A percentile compares a stretch with the other conserved stretches of the same genome.
phyloP scores from a whole-genome alignment of 2,888 invertebrate species.

The Drosophila atripex region DNA sequence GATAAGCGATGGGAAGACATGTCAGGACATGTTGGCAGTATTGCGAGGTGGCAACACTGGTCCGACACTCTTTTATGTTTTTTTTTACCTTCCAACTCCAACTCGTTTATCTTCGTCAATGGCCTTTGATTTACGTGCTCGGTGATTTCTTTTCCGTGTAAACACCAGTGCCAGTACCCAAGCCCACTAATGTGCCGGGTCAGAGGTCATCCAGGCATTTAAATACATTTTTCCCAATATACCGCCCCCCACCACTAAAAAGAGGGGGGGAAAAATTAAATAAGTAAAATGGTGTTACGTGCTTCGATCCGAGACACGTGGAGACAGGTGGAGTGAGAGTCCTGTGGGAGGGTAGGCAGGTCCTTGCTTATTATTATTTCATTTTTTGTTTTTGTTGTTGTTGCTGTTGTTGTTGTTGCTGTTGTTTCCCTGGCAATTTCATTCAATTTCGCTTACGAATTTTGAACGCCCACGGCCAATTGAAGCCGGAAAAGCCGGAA shows the following conservation, averaged over 20 bases:
- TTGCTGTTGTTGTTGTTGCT: slow-evolving; percentile 27
- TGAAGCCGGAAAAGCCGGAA: slow-evolving; percentile 31
- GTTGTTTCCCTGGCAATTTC: slow-evolving; percentile 58
- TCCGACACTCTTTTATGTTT: background rate
- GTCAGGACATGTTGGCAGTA: background rate
- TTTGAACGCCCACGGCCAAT: slow-evolving; percentile 55
- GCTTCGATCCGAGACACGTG: slow-evolving; percentile 24
- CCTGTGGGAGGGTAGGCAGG: background rate
- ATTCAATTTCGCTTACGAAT: slow-evolving; percentile 64
- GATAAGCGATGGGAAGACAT: too few relatives aligned
- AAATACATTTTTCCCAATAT: slow-evolving; percentile 53
- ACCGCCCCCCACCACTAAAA: background rate
- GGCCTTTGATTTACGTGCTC: slow-evolving; percentile 67
- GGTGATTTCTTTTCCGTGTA: slow-evolving; percentile 50
- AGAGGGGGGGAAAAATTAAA: background rate
- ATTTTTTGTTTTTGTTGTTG: slow-evolving; percentile 23
- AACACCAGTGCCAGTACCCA: background rate
- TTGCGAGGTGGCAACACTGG: background rate
- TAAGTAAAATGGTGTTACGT: slow-evolving; percentile 51
- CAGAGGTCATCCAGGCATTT: slow-evolving; percentile 55
- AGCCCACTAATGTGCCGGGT: slow-evolving; percentile 56
- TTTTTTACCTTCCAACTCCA: slow-evolving; percentile 1
- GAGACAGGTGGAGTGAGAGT: background rate
- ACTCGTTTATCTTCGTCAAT: slow-evolving; percentile 67
- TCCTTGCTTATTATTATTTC: slow-evolving; percentile 59